Evolutionary conservation across 2,113 vertebrate genomes (phyloP).

Genomic region (Saguinus imperator): DNA sequence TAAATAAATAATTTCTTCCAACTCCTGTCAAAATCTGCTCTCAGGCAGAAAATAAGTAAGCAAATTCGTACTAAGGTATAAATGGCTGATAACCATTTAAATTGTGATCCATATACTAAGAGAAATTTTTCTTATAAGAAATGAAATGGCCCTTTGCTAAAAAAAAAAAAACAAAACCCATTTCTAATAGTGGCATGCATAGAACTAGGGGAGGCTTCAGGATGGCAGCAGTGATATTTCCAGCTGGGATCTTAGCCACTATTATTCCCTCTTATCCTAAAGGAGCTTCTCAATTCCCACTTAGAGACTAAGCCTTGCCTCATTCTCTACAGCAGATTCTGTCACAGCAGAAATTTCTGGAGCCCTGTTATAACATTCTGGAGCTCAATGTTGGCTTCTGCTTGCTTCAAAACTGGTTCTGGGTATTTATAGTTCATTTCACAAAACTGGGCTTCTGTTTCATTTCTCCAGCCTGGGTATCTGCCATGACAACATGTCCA

Average conservation of each 20-base stretch:
- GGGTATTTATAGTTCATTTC: neutral
- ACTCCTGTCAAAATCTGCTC: neutral
- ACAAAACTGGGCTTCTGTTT: neutral
- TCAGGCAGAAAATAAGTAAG: neutral
- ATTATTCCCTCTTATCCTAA: neutral
- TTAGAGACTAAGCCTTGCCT: neutral
- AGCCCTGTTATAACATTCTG: neutral
- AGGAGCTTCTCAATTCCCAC: neutral
- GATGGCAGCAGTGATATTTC: neutral
- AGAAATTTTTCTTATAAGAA: neutral
- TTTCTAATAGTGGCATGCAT: neutral
- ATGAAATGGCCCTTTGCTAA: neutral
- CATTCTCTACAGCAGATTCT: neutral
- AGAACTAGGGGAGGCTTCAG: neutral
- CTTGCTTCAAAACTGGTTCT: conserved; percentile 6
- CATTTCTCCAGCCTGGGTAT: neutral
- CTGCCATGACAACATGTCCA: neutral
- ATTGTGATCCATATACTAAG: neutral
- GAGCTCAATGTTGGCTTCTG: neutral
- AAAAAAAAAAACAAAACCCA: neutral
- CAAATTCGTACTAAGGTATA: conserved; percentile 14
- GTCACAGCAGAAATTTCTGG: neutral
- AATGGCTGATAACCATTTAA: conserved; percentile 4
- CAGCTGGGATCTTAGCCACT: neutral
- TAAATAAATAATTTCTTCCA: conserved; percentile 3